These are phyloP conservation scores for Hypocryptadius cinnamomeus DNA, from an alignment of 2,113 vertebrate species.

Conservation along the genomic window DNA sequence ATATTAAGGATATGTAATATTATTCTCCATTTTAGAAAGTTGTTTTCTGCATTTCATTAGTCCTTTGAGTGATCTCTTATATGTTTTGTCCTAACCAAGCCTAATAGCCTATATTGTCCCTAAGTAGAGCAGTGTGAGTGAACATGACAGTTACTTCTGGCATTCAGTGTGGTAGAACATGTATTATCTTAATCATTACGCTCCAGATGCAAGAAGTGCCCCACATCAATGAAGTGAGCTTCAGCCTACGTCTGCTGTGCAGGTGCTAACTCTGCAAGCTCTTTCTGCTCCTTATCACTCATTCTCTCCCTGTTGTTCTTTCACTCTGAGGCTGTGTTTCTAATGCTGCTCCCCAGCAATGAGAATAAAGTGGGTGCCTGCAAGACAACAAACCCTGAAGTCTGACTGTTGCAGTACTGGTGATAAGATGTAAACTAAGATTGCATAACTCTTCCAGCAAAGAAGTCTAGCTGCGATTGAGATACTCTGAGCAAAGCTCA, in stretches of 20 bases:
- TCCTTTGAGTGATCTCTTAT: background rate
- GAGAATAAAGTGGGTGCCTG: background rate
- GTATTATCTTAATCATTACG: background rate
- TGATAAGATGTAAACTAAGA: conserved; percentile 40
- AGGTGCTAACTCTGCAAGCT: conserved; percentile 22
- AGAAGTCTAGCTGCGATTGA: background rate
- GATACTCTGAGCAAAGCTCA: background rate
- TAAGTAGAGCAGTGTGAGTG: background rate
- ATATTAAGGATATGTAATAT: background rate
- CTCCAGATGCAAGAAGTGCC: conserved; percentile 29
- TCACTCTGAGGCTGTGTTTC: background rate
- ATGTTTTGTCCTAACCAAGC: background rate
- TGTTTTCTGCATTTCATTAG: background rate
- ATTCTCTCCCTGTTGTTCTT: background rate
- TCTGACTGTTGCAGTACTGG: conserved; percentile 7
- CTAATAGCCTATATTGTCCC: background rate
- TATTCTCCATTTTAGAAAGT: background rate
- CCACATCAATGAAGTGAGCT: conserved; percentile 43
- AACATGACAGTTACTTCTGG: conserved; percentile 10
- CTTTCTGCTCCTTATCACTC: conserved; percentile 21
- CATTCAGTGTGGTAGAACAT: background rate
- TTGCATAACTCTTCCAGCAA: conserved; percentile 14
- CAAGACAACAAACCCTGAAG: conserved; percentile 1
- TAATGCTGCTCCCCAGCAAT: background rate
- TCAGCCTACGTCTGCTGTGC: background rate